Base-by-base conservation (phyloP, 1,140 invertebrate species). In the Bradynema listronoti region DNA sequence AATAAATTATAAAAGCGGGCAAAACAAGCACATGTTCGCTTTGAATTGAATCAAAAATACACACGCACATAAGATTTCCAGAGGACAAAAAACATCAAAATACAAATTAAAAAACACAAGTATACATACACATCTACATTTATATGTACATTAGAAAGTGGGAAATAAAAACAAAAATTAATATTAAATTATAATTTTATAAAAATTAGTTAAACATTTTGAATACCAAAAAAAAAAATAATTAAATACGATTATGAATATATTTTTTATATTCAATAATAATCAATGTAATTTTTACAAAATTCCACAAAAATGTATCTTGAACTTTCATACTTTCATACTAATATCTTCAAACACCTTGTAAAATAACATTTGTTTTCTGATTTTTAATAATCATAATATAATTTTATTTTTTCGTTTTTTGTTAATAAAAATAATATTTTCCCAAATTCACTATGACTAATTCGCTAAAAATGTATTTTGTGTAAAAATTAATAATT, bases 321-420 rank as follows among this genome's bases (percentile, higher is more conserved):
- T n/a, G n/a, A n/a, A n/a, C n/a, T n/a, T n/a, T n/a, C n/a, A n/a
- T n/a, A n/a, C n/a, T n/a, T n/a, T n/a, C n/a, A n/a, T n/a, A n/a
- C n/a, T n/a, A n/a, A n/a, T n/a, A n/a, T n/a, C n/a, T n/a, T n/a
- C n/a, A n/a, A n/a, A n/a, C n/a, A n/a, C n/a, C n/a, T n/a, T n/a
- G n/a, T n/a, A n/a, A n/a, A n/a, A n/a, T n/a, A n/a, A 43, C 22
- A 43, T 43, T 7, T 43, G 9, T 46, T 16, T 46, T 5, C n/a
- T 22, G 19, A 46, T 46, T 46, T 46, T 16, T 46, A 27, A 29
- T 29, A 24, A 27, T 45, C 30, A 46, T 46, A 27, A 46, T 46
- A 27, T 46, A 46, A 27, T 46, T 46, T 27, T 46, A 27, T 46
- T 46, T n/a, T n/a, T 16, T 16, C 16, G 14, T 46, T 16, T 43